Base-by-base conservation (phyloP, 2,888 invertebrate species). In the Ochropleura plecta region DNA sequence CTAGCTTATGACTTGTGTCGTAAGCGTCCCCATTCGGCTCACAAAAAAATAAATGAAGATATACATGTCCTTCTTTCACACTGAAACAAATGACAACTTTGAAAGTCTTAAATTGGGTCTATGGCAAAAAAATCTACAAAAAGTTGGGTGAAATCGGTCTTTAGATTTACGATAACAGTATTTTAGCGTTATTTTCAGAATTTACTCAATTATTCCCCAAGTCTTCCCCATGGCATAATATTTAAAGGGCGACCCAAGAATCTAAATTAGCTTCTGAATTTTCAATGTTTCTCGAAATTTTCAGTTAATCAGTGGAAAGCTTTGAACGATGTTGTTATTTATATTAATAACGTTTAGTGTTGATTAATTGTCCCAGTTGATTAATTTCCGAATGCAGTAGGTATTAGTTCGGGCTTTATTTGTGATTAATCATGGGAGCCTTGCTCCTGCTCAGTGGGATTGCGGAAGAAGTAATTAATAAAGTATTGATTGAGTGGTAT, bases 191-290 rank as follows among this genome's bases (percentile, higher is more conserved):
- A 73, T 73, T 75, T 73, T 69, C 40, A 53, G 48, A 60, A 60
- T 73, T 76, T 62, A 53, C 44, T 76, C 71, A 10, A 59, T 68
- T 40, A 81, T 62, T 67, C 14, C 42, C 5, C 10, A 46, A 62
- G 53, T 20, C 30, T 68, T 78, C 44, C 59, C 65, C 40, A 57
- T 60, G 55, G 12, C 8, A 16, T 40, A 42, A 62, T 57, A 76
- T 53, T 79, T 79, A 59, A 63, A 65, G 30, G 59, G 69, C 9
- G 40, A 62, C 44, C 48, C 48, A 68, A 72, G 70, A 74, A 76
- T 86, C 42, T 63, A 60, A 76, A 82, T 79, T 70, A 73, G 51
- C 60, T 76, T 65, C 18, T 9, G 14, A 62, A 64, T 76, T 81
- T 80, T 76, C 20, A 49, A 62, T 12, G 20, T 30, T 72, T 74